phyloP scores from a whole-genome alignment of 2,113 vertebrate genomes.

The Hyaena hyaena region DNA sequence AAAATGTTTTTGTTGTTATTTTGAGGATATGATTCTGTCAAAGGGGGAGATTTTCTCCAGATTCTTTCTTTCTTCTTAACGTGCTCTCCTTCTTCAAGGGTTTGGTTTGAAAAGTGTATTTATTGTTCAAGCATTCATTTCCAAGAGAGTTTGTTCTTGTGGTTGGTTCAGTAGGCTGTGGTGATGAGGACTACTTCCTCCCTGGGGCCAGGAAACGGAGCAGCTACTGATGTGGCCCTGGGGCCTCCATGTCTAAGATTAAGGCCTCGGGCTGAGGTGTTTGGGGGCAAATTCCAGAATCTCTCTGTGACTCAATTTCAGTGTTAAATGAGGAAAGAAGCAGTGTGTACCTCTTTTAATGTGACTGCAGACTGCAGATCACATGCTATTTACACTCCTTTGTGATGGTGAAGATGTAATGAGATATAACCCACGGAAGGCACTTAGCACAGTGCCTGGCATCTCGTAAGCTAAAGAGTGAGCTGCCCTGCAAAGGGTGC shows the following conservation, averaged over 20 bases:
- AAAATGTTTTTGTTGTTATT: not conserved
- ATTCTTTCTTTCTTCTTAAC: not conserved
- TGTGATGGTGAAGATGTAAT: not conserved
- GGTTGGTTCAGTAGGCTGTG: not conserved
- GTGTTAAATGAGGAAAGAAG: not conserved
- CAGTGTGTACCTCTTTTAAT: not conserved
- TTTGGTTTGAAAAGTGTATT: not conserved
- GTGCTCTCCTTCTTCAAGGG: not conserved
- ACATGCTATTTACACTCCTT: not conserved
- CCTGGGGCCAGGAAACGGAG: not conserved
- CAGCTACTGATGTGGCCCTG: not conserved
- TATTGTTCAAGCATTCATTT: not conserved
- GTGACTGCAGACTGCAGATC: not conserved
- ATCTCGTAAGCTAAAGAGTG: not conserved
- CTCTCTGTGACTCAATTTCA: not conserved
- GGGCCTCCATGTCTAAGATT: not conserved
- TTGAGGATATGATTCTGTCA: not conserved
- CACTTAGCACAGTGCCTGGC: not conserved
- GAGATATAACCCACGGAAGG: not conserved
- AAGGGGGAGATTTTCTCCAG: not conserved
- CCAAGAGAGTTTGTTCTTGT: not conserved
- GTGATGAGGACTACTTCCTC: not conserved
- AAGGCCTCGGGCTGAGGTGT: not conserved
- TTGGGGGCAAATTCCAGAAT: not conserved
- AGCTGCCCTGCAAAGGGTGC: not conserved